Evolutionary conservation across 2,888 invertebrate species (phyloP).

Genomic region (Oasisia sp.): DNA sequence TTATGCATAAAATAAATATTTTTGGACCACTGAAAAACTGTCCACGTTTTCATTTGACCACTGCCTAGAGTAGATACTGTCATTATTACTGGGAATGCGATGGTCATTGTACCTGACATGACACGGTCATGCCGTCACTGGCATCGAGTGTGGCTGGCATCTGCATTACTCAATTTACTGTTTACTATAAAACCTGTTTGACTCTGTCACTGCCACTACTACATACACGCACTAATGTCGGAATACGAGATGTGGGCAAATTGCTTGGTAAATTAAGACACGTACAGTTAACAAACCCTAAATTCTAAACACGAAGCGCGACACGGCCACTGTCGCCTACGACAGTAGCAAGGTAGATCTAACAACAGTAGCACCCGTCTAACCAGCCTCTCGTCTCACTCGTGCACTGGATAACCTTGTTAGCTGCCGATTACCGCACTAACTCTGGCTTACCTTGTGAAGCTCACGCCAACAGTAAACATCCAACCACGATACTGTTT

Average conservation of each 20-base stretch:
- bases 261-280: not conserved
- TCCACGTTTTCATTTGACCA: no score
- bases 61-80: no score
- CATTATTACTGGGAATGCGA: no score
- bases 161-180: no score
- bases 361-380: not conserved
- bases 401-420: not conserved
- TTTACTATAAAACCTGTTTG: no score
- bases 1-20: no score
- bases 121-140: no score
- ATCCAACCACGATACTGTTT: not conserved
- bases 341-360: not conserved
- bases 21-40: no score
- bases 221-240: no score
- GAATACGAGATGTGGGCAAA: not conserved
- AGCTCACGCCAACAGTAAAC: not conserved
- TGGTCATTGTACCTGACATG: no score
- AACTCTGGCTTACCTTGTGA: not conserved
- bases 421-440: not conserved
- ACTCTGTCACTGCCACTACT: no score
- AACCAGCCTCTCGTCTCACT: not conserved
- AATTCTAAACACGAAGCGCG: not conserved
- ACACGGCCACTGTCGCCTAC: not conserved
- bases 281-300: not conserved
- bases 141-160: no score